Evolutionary conservation across 2,113 vertebrate genomes (phyloP).

Genomic region (Microcebus ravelobensis): DNA sequence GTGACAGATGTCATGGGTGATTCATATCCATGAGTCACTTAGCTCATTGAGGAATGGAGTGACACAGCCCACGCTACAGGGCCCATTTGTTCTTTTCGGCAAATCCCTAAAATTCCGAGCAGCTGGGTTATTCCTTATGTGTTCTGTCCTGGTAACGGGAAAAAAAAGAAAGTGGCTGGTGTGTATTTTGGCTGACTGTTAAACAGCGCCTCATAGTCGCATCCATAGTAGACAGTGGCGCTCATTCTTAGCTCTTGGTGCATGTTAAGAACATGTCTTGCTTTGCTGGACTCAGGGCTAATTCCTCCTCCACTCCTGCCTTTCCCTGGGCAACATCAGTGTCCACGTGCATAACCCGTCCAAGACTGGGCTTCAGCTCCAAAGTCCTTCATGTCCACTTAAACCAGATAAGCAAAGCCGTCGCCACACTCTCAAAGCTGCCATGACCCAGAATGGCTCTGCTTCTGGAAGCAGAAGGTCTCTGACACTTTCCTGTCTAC

Average conservation of each 20-base stretch:
- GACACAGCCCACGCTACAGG: neutral
- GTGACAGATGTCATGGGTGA: conserved; percentile 64
- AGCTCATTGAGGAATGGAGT: conserved; percentile 27
- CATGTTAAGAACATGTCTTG: neutral
- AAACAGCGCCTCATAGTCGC: neutral
- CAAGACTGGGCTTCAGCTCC: neutral
- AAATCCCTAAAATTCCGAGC: conserved; percentile 72
- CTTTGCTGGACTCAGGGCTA: neutral
- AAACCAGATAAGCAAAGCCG: neutral
- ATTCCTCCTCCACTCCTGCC: neutral
- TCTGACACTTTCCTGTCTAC: neutral
- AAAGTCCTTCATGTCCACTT: neutral
- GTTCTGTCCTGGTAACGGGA: conserved; percentile 60
- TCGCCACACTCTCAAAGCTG: rapidly evolving
- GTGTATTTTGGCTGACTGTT: conserved; percentile 61
- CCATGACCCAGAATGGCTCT: neutral
- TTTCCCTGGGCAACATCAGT: neutral
- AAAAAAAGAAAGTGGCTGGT: neutral
- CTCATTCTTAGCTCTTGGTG: rapidly evolving
- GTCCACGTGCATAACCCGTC: rapidly evolving
- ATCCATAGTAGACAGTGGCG: neutral
- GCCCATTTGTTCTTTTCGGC: conserved; percentile 70
- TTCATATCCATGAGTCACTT: conserved; percentile 68
- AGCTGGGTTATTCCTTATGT: conserved; percentile 69
- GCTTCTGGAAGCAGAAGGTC: neutral